Base-by-base conservation (phyloP, 2,797 vertebrate genomes). In the Vespertilio murinus region DNA sequence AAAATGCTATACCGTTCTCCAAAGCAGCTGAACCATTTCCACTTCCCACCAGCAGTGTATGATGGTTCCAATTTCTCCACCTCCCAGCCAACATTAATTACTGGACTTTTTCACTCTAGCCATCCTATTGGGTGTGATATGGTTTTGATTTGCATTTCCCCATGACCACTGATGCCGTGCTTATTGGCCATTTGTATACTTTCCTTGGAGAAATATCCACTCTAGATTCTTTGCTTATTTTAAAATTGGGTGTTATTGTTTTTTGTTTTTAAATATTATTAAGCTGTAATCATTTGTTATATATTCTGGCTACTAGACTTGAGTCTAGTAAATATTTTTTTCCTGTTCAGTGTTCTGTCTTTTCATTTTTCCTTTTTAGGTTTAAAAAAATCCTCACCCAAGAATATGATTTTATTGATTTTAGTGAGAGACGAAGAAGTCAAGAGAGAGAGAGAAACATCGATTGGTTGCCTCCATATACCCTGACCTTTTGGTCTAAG, bases 151-250 rank as follows among this genome's bases (percentile, higher is more conserved):
- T 14, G 17, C 59, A 35, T 83, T 70, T 79, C 6, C 70, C 38
- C n/a, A 25, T 14, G 69, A 54, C 69, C 45, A 18, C n/a, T 17
- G 52, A 20, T 18, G 23, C 7, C 5, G 52, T 30, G 69, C 28
- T 45, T 13, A 13, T 25, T 17, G 69, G 23, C 45, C 33, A 5
- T 85, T 40, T 35, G 17, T 33, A 0, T 35, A 23, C 42, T 85
- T 93, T 83, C 74, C 35, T 65, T 10, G 1, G 47, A 56, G 28
- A 77, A 52, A 69, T 35, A 49, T 56, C 84, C 56, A 7, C 64
- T 92, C 42, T n/a, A 14, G 56, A 64, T 16, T 40, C 61, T 93
- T 59, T 59, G 65, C 45, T 80, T 40, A 28, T 16, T 81, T 85
- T 82, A 18, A 52, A 78, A 45, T 25, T 42, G 52, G 59, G 5